Evolutionary conservation across 1,140 invertebrate species (phyloP), one percentile per base, ranked within the genome.

Genomic region (Drosophila sproati): DNA sequence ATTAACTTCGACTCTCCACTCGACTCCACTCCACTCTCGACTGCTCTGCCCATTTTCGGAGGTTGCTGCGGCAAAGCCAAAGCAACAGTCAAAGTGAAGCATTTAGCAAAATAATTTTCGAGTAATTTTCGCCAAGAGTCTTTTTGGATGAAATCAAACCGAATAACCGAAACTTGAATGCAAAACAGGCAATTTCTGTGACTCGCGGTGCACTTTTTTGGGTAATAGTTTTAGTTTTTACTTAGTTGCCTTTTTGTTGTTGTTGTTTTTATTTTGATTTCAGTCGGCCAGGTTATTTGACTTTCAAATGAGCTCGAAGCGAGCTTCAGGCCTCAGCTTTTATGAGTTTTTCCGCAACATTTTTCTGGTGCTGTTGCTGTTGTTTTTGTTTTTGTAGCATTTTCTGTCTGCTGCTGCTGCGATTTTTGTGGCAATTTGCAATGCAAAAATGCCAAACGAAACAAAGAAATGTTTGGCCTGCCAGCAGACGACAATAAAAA

Each of bases 271-370:
- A 43, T 45, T 75, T 64, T 76, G 54, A 52, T 71, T 77, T 78
- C 57, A 56, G 52, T 66, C 59, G 72, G 73, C 61, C 63, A 76
- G 74, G 71, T 79, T 89, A 89, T 89, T 89, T 89, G 85, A 89
- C 85, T 89, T 89, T 89, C 85, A 89, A 89, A 89, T 89, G 85
- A 89, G 68, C 70, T 78, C 67, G 43, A 52, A 77, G 77, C 77
- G 62, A 57, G 73, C 77, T 71, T 61, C 68, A 20, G 73, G 77
- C 68, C 43, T 56, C 50, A 62, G 59, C 63, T 86, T 88, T 89
- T 89, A 89, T 89, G 85, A 89, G 86, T 81, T 87, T 87, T 88
- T 88, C 83, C 83, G 85, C 83, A 88, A 88, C 82, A 88, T 88
- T 87, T 88, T 78, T 52, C 29, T 73, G 47, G 37, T 43, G 47